Percentiles rank a stretch among this genome's conserved stretches.
These are phyloP conservation scores for Falco columbarius DNA, from an alignment of 2,797 vertebrate genomes.

Conservation along the genomic window DNA sequence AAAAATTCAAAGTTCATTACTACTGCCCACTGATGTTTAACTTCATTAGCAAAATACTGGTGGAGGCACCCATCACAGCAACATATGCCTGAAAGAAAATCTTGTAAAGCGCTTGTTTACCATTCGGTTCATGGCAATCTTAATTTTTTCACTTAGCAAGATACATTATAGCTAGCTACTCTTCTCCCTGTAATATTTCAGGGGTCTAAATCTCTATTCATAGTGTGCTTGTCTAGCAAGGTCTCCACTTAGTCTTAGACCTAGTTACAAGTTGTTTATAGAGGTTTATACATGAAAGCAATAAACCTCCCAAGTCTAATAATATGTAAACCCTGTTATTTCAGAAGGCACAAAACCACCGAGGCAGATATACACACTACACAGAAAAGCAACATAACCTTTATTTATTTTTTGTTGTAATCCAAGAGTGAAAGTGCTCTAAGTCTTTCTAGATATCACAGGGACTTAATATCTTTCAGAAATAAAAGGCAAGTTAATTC, in stretches of 20 bases:
- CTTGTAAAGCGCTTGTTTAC: neutral
- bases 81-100: neutral
- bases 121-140: neutral
- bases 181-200: neutral
- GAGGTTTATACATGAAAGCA: neutral
- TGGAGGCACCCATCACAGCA: neutral
- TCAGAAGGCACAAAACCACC: neutral
- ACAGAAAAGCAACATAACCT: neutral
- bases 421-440: neutral
- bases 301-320: neutral
- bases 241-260: neutral
- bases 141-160: neutral
- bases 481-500: neutral
- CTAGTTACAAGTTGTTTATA: neutral
- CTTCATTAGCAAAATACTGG: neutral
- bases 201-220: neutral
- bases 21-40: neutral
- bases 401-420: neutral
- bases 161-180: neutral
- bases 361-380: neutral
- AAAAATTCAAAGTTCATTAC: neutral
- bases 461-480: neutral
- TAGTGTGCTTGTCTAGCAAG: neutral
- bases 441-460: slow-evolving; percentile 6
- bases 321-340: fast-evolving